Conservation (phyloP, 1,140 invertebrate species). For the Triops longicaudatus region DNA sequence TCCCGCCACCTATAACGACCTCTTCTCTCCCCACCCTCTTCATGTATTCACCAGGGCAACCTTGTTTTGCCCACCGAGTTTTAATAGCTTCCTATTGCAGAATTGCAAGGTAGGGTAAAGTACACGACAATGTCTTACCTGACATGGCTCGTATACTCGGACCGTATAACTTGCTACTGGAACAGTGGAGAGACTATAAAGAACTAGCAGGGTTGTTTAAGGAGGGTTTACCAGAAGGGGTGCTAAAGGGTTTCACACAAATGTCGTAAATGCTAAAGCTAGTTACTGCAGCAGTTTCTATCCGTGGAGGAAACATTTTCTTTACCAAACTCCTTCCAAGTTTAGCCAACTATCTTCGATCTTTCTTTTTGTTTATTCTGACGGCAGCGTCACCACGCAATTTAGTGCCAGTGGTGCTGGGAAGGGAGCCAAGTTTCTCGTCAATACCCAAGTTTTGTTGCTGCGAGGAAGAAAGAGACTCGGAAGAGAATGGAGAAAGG, state of each 20-base stretch:
- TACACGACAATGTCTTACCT: neutral
- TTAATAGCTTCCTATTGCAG: neutral
- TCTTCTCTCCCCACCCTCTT: neutral
- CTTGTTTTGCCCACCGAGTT: neutral
- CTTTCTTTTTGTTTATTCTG: neutral
- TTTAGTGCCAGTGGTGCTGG: neutral
- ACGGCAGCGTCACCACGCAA: neutral
- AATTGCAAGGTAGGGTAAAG: neutral
- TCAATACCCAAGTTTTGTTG: neutral
- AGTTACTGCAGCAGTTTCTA: too few relatives aligned
- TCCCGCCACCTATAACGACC: conserved; percentile 6
- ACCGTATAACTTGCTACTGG: neutral
- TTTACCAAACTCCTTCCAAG: neutral
- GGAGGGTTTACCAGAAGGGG: too few relatives aligned
- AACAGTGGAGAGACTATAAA: neutral
- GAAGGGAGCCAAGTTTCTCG: neutral
- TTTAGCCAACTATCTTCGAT: neutral
- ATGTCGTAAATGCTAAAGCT: too few relatives aligned
- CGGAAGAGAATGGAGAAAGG: too few relatives aligned
- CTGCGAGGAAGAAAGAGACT: too few relatives aligned
- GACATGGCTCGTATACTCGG: neutral
- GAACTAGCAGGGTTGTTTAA: too few relatives aligned
- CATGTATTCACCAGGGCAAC: neutral
- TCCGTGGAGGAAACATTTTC: too few relatives aligned
- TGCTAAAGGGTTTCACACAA: too few relatives aligned